Evolutionary conservation across 1,140 invertebrate species (phyloP).

Genomic region (Conus betulinus): DNA sequence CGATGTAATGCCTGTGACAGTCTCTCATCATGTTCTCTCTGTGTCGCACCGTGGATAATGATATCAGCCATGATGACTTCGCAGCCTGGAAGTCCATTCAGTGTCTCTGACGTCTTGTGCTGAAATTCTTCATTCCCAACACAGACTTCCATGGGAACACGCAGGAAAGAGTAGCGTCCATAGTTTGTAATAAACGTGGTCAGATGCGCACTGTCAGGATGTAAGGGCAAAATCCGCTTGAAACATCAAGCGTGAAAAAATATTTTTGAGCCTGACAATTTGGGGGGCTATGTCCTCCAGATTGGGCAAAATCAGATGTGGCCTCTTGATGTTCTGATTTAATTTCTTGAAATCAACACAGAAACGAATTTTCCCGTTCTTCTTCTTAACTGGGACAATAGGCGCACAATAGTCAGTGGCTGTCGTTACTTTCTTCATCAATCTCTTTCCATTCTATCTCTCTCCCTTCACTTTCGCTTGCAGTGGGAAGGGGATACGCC

Average conservation of each 20-base stretch:
- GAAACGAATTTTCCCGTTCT: slow-evolving; percentile 62
- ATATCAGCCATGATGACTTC: too few species aligned
- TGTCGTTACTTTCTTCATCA: slow-evolving; percentile 20
- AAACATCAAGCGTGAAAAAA: slow-evolving; percentile 58
- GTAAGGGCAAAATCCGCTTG: slow-evolving; percentile 38
- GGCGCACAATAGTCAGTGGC: too few species aligned
- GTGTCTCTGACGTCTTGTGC: too few species aligned
- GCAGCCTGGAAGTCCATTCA: too few species aligned
- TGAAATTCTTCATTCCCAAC: too few species aligned
- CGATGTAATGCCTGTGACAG: slow-evolving; percentile 55
- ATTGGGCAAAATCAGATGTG: slow-evolving; percentile 32
- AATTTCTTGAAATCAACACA: slow-evolving; percentile 35
- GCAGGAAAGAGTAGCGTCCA: too few species aligned
- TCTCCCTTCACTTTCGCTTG: slow-evolving; percentile 62
- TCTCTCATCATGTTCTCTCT: slow-evolving; percentile 51
- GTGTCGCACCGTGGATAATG: too few species aligned
- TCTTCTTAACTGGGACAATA: too few species aligned
- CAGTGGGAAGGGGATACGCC: slow-evolving; percentile 63
- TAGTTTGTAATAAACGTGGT: slow-evolving; percentile 72
- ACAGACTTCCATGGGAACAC: too few species aligned
- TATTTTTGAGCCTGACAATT: not conserved
- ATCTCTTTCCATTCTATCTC: slow-evolving; percentile 45
- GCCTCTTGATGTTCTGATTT: slow-evolving; percentile 28
- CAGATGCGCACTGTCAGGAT: slow-evolving; percentile 51
- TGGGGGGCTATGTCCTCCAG: slow-evolving; percentile 40